Evolutionary conservation across 2,113 vertebrate genomes (phyloP), one percentile per base, ranked within the genome.

Genomic region (Gyps fulvus): DNA sequence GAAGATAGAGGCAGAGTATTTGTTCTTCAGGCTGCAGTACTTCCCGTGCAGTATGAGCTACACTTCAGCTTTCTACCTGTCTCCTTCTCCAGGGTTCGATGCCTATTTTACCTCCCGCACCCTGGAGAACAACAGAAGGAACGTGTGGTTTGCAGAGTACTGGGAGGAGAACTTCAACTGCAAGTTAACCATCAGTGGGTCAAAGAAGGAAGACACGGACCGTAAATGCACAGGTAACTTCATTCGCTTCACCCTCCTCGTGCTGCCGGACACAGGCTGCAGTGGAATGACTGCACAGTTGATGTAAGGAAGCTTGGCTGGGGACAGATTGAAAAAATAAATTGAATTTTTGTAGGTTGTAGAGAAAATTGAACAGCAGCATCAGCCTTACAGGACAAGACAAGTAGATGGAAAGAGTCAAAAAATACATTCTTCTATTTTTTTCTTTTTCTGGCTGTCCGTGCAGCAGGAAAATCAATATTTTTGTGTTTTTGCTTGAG

Each of bases 101-200:
- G 86, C 98, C 29, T 99, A 99, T 65, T 99, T 99, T 91, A 99
- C 98, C 1, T 99, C 99, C 1, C 98, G 99, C 36, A 99, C 99
- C 1, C 97, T 99, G 94, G 99, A 99, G 96, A 99, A 99, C 97
- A 99, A 99, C 97, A 94, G 99, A 63, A 98, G 99, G 97, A 99
- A 99, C 11, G 99, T 99, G 6, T 99, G 99, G 99, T 99, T 99
- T 79, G 99, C 99, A 0, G 99, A 99, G 92, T 99, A 99, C 98
- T 99, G 99, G 99, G 99, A 99, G 95, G 99, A 99, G 96, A 99
- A 99, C 98, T 99, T 99, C 98, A 99, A 99, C 98, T 99, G 99
- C 98, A 99, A 99, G 93, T 97, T 99, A 87, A 99, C 98, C 9
- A 99, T 99, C 98, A 99, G 98, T 15, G 99, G 99, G 31, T 99